These are phyloP conservation scores for Ylistrum balloti DNA, from an alignment of 1,140 invertebrate genomes.

Conservation along the genomic window DNA sequence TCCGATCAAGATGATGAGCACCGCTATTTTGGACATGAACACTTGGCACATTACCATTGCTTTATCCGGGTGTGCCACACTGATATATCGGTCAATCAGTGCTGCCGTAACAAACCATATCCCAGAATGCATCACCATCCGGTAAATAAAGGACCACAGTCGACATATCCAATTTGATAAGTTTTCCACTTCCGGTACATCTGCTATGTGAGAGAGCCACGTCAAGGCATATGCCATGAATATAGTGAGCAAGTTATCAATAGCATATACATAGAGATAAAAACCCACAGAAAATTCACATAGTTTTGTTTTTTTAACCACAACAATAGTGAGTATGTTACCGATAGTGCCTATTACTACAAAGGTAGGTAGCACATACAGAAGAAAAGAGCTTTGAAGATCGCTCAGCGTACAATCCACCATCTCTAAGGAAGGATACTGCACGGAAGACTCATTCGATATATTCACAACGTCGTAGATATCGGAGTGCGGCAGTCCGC, in stretches of 20 bases:
- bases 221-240: neutral
- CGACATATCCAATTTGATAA: neutral
- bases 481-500: neutral
- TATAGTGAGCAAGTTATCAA: neutral
- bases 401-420: neutral
- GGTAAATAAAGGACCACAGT: neutral
- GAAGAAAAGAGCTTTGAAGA: neutral
- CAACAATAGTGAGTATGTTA: neutral
- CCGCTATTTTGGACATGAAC: conserved; percentile 41
- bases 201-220: conserved; percentile 31
- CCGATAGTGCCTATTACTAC: neutral
- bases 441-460: neutral
- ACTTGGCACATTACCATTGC: neutral
- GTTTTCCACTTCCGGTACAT: conserved; percentile 11
- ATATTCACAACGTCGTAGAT: neutral
- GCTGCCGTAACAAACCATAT: conserved; percentile 11
- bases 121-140: conserved; percentile 37
- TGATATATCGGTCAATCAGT: neutral
- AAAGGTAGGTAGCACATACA: neutral
- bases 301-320: neutral
- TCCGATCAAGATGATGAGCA: conserved; percentile 51
- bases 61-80: conserved; percentile 2
- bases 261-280: conserved; percentile 24
- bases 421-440: neutral
- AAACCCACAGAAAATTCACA: conserved; percentile 6